Conservation (phyloP, 2,113 vertebrate genomes). For the Dipodomys stephensi region DNA sequence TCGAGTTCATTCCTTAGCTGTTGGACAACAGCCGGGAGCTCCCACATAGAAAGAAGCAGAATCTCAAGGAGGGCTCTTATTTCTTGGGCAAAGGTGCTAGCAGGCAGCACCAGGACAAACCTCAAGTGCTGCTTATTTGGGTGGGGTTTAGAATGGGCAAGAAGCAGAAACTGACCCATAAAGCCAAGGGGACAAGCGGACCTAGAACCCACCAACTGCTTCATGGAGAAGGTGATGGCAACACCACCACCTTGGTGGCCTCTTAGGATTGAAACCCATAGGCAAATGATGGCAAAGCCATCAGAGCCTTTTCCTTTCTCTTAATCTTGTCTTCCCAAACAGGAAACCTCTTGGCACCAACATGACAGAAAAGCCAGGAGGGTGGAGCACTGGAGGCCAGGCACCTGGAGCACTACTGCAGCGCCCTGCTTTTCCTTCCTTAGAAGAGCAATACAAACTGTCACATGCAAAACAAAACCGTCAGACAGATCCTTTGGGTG, state of each 20-base stretch:
- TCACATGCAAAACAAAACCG: conserved; percentile 66
- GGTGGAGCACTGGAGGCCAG: conserved; percentile 4
- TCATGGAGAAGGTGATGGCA: not conserved
- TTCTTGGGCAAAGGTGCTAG: conserved; percentile 19
- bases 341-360: conserved; percentile 41
- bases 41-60: not conserved
- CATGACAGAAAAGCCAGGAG: not conserved
- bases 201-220: not conserved
- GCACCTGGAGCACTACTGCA: not conserved
- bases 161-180: conserved; percentile 13
- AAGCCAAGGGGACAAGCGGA: not conserved
- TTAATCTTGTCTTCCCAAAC: conserved; percentile 3
- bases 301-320: conserved; percentile 24
- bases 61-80: not conserved
- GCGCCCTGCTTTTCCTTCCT: not conserved
- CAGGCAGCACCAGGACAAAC: not conserved
- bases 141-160: not conserved
- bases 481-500: conserved; percentile 83
- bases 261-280: not conserved
- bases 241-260: not conserved
- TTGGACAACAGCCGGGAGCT: not conserved
- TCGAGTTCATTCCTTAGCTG: not conserved
- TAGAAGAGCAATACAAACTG: not conserved
- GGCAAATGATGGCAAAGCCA: conserved; percentile 43
- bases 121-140: not conserved